Evolutionary conservation across 2,797 vertebrate genomes (phyloP).

Genomic region (Hydrocynus forskahlii): DNA sequence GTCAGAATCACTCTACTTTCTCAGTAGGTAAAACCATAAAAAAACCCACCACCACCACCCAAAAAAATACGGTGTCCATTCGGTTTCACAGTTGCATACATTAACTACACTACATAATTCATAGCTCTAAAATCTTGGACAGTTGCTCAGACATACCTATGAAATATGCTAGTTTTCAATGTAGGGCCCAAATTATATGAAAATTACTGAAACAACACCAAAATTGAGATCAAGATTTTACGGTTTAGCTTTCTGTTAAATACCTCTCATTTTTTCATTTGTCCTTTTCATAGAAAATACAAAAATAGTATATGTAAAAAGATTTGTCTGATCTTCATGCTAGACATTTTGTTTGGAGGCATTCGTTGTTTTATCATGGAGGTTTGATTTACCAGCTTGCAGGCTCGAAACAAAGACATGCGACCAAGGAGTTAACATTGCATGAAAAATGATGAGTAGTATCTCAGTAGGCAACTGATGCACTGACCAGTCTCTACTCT

Average conservation of each 20-base stretch:
- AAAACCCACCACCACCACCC: neutral
- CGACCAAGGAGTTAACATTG: neutral
- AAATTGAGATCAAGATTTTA: neutral
- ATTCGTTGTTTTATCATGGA: too few relatives aligned
- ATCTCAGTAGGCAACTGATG: neutral
- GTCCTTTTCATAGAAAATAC: neutral
- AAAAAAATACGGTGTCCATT: neutral
- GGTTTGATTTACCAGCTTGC: too few relatives aligned
- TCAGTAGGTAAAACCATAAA: constrained; percentile 2
- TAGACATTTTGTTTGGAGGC: too few relatives aligned
- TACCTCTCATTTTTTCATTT: neutral
- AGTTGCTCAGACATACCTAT: neutral
- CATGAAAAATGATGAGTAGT: too few relatives aligned
- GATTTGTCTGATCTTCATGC: too few relatives aligned
- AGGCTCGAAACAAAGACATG: too few relatives aligned
- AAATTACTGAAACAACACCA: neutral
- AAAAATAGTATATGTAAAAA: too few relatives aligned
- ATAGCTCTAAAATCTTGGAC: neutral
- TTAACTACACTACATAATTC: neutral
- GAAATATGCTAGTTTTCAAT: neutral
- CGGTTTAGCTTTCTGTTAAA: neutral
- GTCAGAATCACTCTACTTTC: neutral
- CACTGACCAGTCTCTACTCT: neutral
- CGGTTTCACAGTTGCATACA: constrained; percentile 2
- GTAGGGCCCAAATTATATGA: neutral